Evolutionary conservation across 2,797 vertebrate species (phyloP).

Genomic region (Nannoperca australis): DNA sequence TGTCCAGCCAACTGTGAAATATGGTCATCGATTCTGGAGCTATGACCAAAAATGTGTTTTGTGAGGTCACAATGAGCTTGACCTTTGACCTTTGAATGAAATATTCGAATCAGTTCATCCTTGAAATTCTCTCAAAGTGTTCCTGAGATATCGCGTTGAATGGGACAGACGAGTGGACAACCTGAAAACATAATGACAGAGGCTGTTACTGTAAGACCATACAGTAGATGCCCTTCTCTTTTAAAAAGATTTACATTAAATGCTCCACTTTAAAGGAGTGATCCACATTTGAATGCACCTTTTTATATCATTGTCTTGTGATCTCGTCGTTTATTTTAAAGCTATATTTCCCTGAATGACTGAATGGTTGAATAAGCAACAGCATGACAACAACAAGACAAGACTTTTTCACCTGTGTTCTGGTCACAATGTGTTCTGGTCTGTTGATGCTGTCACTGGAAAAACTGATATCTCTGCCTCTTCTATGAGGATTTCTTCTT

Average conservation of each 20-base stretch:
- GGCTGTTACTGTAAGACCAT: neutral
- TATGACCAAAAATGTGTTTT: too few species aligned
- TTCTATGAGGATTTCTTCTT: too few species aligned
- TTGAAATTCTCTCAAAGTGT: too few species aligned
- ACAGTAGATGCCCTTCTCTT: neutral
- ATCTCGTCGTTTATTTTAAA: neutral
- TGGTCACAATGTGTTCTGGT: neutral
- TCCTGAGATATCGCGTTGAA: too few species aligned
- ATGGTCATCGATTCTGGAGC: too few species aligned
- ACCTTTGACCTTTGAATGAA: too few species aligned
- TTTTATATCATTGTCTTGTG: neutral
- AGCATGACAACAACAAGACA: neutral
- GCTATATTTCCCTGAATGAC: too few species aligned
- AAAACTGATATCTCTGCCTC: neutral
- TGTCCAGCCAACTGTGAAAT: too few species aligned
- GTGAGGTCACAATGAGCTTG: too few species aligned
- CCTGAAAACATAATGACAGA: neutral
- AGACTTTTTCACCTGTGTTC: neutral
- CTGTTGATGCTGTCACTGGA: neutral
- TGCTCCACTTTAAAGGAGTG: neutral
- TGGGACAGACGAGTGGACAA: too few species aligned
- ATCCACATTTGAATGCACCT: neutral
- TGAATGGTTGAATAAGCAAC: neutral
- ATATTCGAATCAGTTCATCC: too few species aligned
- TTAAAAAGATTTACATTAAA: neutral